Conservation (phyloP, 64 coral and sea anemone genomes). For the Astreopora myriophthalma region DNA sequence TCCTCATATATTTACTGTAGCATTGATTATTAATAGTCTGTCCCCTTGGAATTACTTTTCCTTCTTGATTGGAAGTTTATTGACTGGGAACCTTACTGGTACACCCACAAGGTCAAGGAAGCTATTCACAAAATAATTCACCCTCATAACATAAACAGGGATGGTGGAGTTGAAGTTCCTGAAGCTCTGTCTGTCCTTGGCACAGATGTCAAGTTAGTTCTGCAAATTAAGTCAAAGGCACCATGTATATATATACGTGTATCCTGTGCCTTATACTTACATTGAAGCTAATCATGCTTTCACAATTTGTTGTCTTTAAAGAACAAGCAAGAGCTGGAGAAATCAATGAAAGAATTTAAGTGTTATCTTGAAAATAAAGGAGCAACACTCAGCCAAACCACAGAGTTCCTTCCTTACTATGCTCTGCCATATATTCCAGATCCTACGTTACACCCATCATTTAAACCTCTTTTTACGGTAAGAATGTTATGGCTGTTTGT, state of each 20-base stretch:
- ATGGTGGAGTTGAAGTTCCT: too few relatives aligned
- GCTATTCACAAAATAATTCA: neutral
- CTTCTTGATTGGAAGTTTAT: too few relatives aligned
- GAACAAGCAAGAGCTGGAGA: conserved; percentile 75
- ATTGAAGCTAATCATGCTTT: neutral
- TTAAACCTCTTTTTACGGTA: conserved; percentile 93
- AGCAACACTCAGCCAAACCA: conserved; percentile 89
- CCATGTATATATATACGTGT: too few relatives aligned
- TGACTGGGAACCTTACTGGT: too few relatives aligned
- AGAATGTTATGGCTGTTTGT: conserved; percentile 3
- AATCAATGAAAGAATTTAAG: conserved; percentile 87
- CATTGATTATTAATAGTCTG: too few relatives aligned
- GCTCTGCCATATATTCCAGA: conserved; percentile 94
- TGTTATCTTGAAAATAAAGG: conserved; percentile 92
- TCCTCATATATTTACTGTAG: too few relatives aligned
- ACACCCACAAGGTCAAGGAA: too few relatives aligned
- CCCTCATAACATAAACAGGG: neutral
- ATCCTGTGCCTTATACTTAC: neutral
- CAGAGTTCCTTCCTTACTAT: conserved; percentile 97
- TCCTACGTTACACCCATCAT: conserved; percentile 87
- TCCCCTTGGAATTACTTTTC: too few relatives aligned
- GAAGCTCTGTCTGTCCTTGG: too few relatives aligned
- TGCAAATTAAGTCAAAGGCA: too few relatives aligned
- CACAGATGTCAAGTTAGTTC: too few relatives aligned
- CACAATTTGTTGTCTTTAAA: neutral